Evolutionary conservation across 1,140 invertebrate species (phyloP).

Genomic region (Spodoptera frugiperda): DNA sequence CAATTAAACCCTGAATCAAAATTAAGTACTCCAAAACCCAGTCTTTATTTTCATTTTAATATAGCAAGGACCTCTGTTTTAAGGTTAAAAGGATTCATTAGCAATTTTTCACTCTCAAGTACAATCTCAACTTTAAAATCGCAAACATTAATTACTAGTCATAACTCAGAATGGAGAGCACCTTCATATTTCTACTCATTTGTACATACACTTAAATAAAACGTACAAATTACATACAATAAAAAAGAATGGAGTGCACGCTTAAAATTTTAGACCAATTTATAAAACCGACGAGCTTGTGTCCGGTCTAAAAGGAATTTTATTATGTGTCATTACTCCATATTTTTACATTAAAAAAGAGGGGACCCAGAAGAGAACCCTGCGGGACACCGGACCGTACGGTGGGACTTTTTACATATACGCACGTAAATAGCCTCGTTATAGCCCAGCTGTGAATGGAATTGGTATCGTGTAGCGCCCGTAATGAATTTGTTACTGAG

Average conservation of each 20-base stretch:
- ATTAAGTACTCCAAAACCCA: neutral
- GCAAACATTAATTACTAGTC: slow-evolving; percentile 26
- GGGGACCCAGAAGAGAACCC: slow-evolving; percentile 57
- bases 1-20: neutral
- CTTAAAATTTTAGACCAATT: slow-evolving; percentile 58
- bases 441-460: slow-evolving; percentile 77
- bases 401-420: slow-evolving; percentile 66
- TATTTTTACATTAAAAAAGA: slow-evolving; percentile 71
- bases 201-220: slow-evolving; percentile 30
- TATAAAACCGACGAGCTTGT: slow-evolving; percentile 51
- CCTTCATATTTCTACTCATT: slow-evolving; percentile 5
- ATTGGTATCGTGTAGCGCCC: slow-evolving; percentile 76
- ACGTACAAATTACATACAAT: slow-evolving; percentile 55
- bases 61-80: neutral
- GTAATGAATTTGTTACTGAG: slow-evolving; percentile 77
- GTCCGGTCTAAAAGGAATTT: slow-evolving; percentile 67
- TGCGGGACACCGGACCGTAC: slow-evolving; percentile 62
- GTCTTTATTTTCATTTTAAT: slow-evolving; percentile 2
- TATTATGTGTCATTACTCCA: slow-evolving; percentile 80
- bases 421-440: slow-evolving; percentile 68
- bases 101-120: slow-evolving; percentile 4
- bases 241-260: slow-evolving; percentile 48
- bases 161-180: slow-evolving; percentile 6
- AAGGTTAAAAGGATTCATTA: slow-evolving; percentile 11
- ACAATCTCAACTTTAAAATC: slow-evolving; percentile 12